These are phyloP conservation scores for Liposcelis brunnea DNA, from an alignment of 2,888 invertebrate species.

Conservation along the genomic window DNA sequence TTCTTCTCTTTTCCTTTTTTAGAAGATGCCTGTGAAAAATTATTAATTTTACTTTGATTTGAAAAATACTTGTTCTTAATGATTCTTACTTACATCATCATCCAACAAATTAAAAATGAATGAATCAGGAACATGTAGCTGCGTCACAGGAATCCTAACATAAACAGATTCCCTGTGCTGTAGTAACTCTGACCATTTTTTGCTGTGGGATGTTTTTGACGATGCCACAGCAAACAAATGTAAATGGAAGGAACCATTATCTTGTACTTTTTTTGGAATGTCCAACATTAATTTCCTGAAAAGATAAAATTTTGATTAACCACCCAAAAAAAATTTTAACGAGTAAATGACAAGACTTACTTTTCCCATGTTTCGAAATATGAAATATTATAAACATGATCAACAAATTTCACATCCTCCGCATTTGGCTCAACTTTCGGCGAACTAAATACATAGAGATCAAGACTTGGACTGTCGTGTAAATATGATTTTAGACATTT, in stretches of 20 bases:
- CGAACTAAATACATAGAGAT: conserved; percentile 48
- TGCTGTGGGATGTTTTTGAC: conserved; percentile 8
- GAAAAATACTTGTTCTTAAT: conserved; percentile 18
- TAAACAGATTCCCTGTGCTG: conserved; percentile 25
- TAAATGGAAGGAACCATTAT: conserved; percentile 71
- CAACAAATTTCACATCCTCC: conserved; percentile 40
- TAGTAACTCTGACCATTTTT: conserved; percentile 13
- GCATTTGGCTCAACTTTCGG: conserved; percentile 37
- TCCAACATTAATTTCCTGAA: conserved; percentile 46
- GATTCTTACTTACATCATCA: conserved; percentile 22
- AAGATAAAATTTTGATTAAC: conserved; percentile 18
- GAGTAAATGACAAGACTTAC: conserved; percentile 11
- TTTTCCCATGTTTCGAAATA: conserved; percentile 37
- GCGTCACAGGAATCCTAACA: conserved; percentile 46
- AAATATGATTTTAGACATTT: conserved; percentile 54
- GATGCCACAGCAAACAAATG: conserved; percentile 51
- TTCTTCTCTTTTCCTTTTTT: no score
- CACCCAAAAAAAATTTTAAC: conserved; percentile 10
- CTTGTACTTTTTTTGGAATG: conserved; percentile 53
- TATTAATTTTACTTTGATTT: conserved; percentile 3
- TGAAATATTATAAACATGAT: conserved; percentile 44
- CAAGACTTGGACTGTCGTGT: conserved; percentile 44
- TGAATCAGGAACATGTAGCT: conserved; percentile 16
- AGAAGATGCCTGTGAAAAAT: no score
- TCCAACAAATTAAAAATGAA: conserved; percentile 16